These are phyloP conservation scores for Halocynthia aurantium DNA, from an alignment of 23 tunicate genomes.

Conservation along the genomic window DNA sequence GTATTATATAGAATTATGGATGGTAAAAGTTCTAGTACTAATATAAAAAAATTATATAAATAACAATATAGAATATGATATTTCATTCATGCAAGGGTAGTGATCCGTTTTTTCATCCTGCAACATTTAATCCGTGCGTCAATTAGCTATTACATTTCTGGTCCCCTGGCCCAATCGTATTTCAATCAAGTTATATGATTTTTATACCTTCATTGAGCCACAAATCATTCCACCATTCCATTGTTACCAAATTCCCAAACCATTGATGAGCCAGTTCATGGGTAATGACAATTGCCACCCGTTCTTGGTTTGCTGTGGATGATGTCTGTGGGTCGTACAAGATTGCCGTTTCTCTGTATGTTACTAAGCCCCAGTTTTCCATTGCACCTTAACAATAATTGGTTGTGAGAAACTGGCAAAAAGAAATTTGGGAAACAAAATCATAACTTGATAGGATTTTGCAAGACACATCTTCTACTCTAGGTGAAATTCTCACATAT, in stretches of 20 bases:
- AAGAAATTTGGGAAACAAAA: background rate
- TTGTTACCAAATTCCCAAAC: slow-evolving; percentile 87
- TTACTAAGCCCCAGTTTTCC: slow-evolving; percentile 99
- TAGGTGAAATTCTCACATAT: no score
- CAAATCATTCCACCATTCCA: slow-evolving; percentile 95
- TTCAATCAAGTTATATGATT: background rate
- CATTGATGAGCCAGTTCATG: slow-evolving; percentile 92
- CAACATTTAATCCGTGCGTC: no score
- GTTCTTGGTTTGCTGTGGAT: slow-evolving; percentile 38
- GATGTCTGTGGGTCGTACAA: slow-evolving; percentile 45
- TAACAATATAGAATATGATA: no score
- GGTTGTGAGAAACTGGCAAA: slow-evolving; percentile 3
- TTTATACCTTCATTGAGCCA: slow-evolving; percentile 83
- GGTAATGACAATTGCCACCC: slow-evolving; percentile 70
- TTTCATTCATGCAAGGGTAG: no score
- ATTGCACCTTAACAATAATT: slow-evolving; percentile 42
- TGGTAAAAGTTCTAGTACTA: background rate
- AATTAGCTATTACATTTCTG: no score
- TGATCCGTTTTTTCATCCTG: no score
- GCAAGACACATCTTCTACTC: no score
- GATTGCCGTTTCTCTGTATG: slow-evolving; percentile 78
- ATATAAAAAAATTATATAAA: no score
- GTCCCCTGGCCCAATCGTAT: no score
- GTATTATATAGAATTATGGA: background rate
- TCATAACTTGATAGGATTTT: no score